These are phyloP conservation scores for Lates calcarifer DNA, from an alignment of 2,113 vertebrate species.

Conservation along the genomic window DNA sequence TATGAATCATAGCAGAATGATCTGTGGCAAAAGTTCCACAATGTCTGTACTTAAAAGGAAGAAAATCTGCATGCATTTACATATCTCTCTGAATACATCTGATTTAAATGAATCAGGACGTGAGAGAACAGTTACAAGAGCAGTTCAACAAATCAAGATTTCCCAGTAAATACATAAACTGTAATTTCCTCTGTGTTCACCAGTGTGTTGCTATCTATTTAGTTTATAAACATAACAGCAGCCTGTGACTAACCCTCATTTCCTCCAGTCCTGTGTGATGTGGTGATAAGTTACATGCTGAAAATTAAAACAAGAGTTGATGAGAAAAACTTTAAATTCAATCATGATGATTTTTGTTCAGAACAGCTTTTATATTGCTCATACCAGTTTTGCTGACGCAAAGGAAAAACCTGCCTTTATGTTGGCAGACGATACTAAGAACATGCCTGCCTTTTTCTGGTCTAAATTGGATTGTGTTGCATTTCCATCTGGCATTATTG, in stretches of 20 bases:
- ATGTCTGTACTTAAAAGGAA: background rate
- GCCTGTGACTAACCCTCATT: constrained; percentile 47
- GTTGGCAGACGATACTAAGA: background rate
- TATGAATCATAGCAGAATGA: background rate
- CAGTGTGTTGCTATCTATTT: constrained; percentile 24
- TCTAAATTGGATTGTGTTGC: constrained; percentile 24
- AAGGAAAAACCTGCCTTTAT: background rate
- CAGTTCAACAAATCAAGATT: background rate
- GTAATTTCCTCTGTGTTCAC: constrained; percentile 42
- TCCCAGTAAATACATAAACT: constrained; percentile 2
- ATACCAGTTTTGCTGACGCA: background rate
- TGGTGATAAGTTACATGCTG: constrained; percentile 43
- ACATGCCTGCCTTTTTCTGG: background rate
- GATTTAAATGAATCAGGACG: background rate
- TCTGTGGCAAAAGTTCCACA: background rate
- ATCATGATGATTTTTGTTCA: constrained; percentile 6
- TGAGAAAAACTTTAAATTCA: constrained; percentile 25
- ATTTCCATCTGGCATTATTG: background rate
- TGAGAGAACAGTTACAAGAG: background rate
- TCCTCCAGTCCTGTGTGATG: constrained; percentile 34
- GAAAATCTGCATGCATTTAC: background rate
- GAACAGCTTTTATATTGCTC: background rate
- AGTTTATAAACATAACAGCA: constrained; percentile 47
- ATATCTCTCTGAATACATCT: background rate
- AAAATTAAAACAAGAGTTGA: constrained; percentile 51